Conservation (phyloP, 2,888 invertebrate genomes). For the Schizaphis graminum region DNA sequence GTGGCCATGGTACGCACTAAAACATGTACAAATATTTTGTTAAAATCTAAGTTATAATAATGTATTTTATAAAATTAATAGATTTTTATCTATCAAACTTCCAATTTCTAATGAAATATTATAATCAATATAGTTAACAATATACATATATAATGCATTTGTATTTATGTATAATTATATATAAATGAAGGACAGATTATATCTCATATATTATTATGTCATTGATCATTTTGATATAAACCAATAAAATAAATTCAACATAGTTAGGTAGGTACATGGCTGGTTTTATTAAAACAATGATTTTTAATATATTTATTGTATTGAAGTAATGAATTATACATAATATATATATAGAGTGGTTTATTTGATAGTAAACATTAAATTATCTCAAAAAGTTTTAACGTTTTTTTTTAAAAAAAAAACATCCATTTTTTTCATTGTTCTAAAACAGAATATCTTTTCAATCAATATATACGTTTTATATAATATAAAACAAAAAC, state of each 20-base stretch:
- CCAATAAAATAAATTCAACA: background rate
- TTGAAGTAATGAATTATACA: background rate
- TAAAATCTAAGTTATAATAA: background rate
- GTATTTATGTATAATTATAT: background rate
- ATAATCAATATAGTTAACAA: background rate
- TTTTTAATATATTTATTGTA: background rate
- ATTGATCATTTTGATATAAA: background rate
- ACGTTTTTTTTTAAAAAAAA: background rate
- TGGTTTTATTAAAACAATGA: background rate
- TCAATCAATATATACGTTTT: background rate
- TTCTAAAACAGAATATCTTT: background rate
- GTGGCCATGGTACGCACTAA: slow-evolving; percentile 99
- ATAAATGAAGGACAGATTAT: background rate
- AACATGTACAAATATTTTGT: slow-evolving; percentile 67
- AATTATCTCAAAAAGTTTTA: background rate
- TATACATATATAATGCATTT: slow-evolving; percentile 12
- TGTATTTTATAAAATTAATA: background rate
- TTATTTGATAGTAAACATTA: background rate
- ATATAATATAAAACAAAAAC: background rate
- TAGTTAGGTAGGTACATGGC: background rate
- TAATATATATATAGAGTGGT: background rate
- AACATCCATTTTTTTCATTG: background rate
- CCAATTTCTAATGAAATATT: background rate
- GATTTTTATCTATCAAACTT: background rate
- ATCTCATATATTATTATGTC: background rate